Base-by-base conservation (phyloP, 2,888 invertebrate genomes). In the Phyllotreta cruciferae region DNA sequence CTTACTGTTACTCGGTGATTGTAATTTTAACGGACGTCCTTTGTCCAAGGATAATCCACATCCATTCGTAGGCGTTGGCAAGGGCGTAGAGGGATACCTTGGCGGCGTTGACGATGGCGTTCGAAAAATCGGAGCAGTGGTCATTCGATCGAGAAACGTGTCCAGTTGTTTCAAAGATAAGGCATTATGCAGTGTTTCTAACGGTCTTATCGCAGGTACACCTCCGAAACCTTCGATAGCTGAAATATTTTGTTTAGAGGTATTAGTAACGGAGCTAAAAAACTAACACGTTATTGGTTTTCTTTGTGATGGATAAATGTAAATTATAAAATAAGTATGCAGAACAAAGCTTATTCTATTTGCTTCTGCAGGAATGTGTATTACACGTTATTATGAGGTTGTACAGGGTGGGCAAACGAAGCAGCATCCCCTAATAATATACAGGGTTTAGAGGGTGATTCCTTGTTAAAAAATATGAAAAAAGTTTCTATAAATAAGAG, bases 151-250 rank as follows among this genome's bases (percentile, higher is more conserved):
- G 80, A 98, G 83, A 82, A 96, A 98, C 47, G 83, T 85, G 80
- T 98, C 97, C 75, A 98, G 84, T 80, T 98, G 96, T 45, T 91
- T 89, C 77, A 97, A 85, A 54, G 96, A 97, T 71, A 98, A 84
- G 52, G 96, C 94, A 83, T 99, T 98, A 86, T 99, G 98, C 65
- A 99, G 84, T 3, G 98, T 99, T 84, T 99, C 98, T 80, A 99
- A 83, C 1, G 98, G 97, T 37, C 98, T 90, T 73, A 99, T 94
- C 1, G 96, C 93, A 34, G 98, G 98, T 69, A 97, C 96, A 62
- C 94, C 93, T 66, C 93, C 93, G 81, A 93, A 93, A 37, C 93
- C 93, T 82, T 92, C 92, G 78, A 92, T 86, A 58, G 90, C 92
- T 85, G 84, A 11, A 58, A 58, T 10, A n/a, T 9, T 8, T 0